A percentile compares a stretch with the other conserved stretches of the same genome.
Conservation (phyloP, 2,113 vertebrate species). For the Candoia aspera region DNA sequence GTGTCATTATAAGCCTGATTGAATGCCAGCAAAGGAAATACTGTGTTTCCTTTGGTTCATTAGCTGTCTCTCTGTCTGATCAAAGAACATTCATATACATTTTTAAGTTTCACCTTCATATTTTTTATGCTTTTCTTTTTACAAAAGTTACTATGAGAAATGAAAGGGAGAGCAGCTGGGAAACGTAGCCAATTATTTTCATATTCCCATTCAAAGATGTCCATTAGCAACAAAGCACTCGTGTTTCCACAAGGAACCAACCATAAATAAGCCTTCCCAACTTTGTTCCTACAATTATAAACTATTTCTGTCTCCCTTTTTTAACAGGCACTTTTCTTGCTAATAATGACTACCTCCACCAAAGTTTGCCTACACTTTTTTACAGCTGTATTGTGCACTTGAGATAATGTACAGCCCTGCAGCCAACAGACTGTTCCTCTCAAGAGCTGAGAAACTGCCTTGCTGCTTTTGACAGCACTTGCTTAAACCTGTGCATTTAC, state of each 20-base stretch:
- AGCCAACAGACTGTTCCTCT: constrained; percentile 15
- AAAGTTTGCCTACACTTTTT: constrained; percentile 54
- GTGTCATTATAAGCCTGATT: constrained; percentile 71
- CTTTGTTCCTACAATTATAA: constrained; percentile 30
- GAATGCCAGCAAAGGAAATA: constrained; percentile 66
- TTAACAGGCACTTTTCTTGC: constrained; percentile 40
- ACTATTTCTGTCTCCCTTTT: constrained; percentile 49
- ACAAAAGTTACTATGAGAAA: constrained; percentile 46
- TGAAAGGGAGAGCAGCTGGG: not conserved
- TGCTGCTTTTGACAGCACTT: constrained; percentile 10
- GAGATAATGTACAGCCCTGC: constrained; percentile 39
- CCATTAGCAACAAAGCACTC: constrained; percentile 29
- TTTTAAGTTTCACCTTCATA: constrained; percentile 67
- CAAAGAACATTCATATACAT: constrained; percentile 69
- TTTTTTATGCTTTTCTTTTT: constrained; percentile 57
- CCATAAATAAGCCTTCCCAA: constrained; percentile 18
- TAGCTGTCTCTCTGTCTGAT: constrained; percentile 69
- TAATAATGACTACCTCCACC: constrained; percentile 42
- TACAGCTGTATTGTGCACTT: constrained; percentile 17
- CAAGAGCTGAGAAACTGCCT: constrained; percentile 40
- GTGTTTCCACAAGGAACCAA: constrained; percentile 20
- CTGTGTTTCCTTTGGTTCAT: constrained; percentile 60
- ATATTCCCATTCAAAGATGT: constrained; percentile 29
- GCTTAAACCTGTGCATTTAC: constrained; percentile 24
- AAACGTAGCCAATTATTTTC: constrained; percentile 42